phyloP scores from a whole-genome alignment of 2,113 vertebrate genomes.

The Apus apus region DNA sequence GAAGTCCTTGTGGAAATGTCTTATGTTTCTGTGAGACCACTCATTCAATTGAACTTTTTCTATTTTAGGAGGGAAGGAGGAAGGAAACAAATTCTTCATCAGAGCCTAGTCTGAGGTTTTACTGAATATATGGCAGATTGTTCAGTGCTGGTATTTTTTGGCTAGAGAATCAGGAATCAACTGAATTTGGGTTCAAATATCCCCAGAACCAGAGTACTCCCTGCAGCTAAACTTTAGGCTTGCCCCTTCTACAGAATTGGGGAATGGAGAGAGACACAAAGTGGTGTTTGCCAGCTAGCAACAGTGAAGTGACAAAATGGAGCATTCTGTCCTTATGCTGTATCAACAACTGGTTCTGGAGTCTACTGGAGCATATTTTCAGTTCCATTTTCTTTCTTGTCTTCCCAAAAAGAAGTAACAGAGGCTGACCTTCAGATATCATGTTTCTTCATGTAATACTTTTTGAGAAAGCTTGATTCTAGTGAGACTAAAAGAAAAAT shows the following conservation, averaged over 20 bases:
- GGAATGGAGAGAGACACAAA: not conserved
- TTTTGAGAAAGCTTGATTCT: not conserved
- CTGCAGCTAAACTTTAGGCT: not conserved
- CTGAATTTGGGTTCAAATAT: not conserved
- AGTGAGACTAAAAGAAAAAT: not conserved
- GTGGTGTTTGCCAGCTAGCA: not conserved
- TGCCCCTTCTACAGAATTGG: not conserved
- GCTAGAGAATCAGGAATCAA: not conserved
- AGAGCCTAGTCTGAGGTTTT: not conserved
- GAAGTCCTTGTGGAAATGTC: not conserved
- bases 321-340: rapidly evolving
- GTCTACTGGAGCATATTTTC: not conserved
- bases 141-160: not conserved
- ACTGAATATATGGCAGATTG: not conserved
- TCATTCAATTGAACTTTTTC: not conserved
- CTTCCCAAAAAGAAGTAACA: not conserved
- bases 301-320: not conserved
- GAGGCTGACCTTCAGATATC: not conserved
- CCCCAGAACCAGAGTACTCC: not conserved
- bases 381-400: not conserved
- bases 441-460: not conserved
- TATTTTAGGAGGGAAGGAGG: not conserved
- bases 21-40: not conserved
- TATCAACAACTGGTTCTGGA: not conserved
- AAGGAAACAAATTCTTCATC: not conserved